These are phyloP conservation scores for Loris lydekkerianus DNA, from an alignment of 2,797 vertebrate genomes.

Conservation along the genomic window DNA sequence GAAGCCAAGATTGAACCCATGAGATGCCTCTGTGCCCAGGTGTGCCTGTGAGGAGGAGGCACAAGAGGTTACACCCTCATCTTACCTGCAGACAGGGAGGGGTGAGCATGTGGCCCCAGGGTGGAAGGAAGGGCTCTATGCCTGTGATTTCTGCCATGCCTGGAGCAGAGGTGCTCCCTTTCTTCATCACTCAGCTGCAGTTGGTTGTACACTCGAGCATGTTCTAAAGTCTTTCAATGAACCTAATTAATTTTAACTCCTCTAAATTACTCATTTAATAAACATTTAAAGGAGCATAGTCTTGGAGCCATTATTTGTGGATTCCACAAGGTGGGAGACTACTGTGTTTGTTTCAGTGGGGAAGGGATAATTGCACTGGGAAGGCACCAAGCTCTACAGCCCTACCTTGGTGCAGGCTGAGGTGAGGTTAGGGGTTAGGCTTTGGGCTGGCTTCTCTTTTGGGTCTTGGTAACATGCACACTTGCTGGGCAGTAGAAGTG, in stretches of 20 bases:
- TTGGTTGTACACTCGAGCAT: not conserved
- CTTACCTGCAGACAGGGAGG: conserved; percentile 34
- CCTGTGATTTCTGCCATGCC: not conserved
- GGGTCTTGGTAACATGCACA: not conserved
- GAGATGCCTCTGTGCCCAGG: not conserved
- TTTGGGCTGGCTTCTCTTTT: not conserved
- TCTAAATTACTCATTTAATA: conserved; percentile 19
- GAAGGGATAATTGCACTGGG: fast-evolving
- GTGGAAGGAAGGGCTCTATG: not conserved
- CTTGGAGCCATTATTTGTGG: not conserved
- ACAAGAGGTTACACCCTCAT: conserved; percentile 18
- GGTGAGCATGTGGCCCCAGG: not conserved
- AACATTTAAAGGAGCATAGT: conserved; percentile 60
- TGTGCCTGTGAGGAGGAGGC: not conserved
- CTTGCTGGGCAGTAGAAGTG: not conserved
- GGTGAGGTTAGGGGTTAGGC: not conserved
- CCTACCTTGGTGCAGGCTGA: not conserved
- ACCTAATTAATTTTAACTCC: conserved; percentile 23
- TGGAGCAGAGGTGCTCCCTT: not conserved
- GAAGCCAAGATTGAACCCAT: not conserved
- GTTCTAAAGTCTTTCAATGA: conserved; percentile 25
- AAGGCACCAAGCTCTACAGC: not conserved
- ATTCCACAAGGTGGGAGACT: not conserved
- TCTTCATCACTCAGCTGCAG: not conserved
- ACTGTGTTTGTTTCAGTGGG: not conserved